Percentiles rank a stretch among this genome's conserved stretches.
phyloP scores from a whole-genome alignment of 1,140 invertebrate genomes.

The Physella acuta region DNA sequence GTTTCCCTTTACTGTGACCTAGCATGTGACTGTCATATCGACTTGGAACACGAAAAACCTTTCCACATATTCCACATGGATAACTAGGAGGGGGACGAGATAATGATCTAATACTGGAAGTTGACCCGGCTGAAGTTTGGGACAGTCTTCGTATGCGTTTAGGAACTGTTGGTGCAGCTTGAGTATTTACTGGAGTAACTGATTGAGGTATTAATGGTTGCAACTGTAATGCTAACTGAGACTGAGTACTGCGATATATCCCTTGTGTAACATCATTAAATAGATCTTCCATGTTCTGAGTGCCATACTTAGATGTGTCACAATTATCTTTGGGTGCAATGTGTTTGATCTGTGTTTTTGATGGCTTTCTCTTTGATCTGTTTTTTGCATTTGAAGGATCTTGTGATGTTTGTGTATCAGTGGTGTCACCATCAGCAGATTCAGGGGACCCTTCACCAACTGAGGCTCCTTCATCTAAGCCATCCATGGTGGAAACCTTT shows the following conservation, averaged over 20 bases:
- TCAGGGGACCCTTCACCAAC: slow-evolving; percentile 23
- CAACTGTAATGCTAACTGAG: neutral
- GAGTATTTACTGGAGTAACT: neutral
- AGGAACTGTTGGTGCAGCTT: neutral
- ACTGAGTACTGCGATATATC: slow-evolving; percentile 2
- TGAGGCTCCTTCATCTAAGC: slow-evolving; percentile 9
- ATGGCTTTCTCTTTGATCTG: slow-evolving; percentile 32
- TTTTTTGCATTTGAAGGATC: slow-evolving; percentile 13
- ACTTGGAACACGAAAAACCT: slow-evolving; percentile 30
- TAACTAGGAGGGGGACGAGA: slow-evolving; percentile 21
- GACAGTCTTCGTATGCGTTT: slow-evolving; percentile 12
- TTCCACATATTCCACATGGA: slow-evolving; percentile 30
- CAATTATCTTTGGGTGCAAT: slow-evolving; percentile 25
- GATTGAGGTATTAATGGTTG: neutral
- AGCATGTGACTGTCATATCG: slow-evolving; percentile 34
- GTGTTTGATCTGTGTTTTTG: slow-evolving; percentile 32
- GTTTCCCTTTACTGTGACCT: slow-evolving; percentile 32
- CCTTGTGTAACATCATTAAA: slow-evolving; percentile 25
- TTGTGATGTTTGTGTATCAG: slow-evolving; percentile 14
- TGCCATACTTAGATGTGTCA: slow-evolving; percentile 18
- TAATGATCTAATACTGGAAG: neutral
- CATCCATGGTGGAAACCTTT: too few species aligned
- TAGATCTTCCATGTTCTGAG: slow-evolving; percentile 18
- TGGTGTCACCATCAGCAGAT: slow-evolving; percentile 23
- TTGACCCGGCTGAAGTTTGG: neutral